Percentiles rank a stretch among this genome's conserved stretches.
Evolutionary conservation across 1,140 invertebrate species (phyloP).

Genomic region (Drosophila pruinosa): DNA sequence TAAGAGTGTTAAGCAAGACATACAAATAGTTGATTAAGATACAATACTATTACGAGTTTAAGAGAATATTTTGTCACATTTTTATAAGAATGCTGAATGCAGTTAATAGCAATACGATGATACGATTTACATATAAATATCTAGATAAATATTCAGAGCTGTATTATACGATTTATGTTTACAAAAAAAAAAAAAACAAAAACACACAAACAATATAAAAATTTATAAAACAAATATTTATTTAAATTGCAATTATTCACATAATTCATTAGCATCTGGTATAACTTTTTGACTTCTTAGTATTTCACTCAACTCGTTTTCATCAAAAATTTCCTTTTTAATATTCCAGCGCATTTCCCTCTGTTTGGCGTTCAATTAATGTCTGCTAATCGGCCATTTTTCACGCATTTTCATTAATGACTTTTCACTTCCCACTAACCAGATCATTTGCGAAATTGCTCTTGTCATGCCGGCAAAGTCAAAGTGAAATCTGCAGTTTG

Average conservation of each 20-base stretch:
- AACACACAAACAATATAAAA: conserved; percentile 44
- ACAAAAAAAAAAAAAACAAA: conserved; percentile 29
- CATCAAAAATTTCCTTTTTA: not conserved
- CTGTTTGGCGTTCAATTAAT: not conserved
- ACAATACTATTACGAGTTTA: conserved; percentile 4
- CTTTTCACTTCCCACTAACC: conserved; percentile 53
- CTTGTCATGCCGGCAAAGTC: conserved; percentile 57
- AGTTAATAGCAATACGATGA: conserved; percentile 57
- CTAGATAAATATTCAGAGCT: conserved; percentile 72
- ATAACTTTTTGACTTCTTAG: too few relatives aligned
- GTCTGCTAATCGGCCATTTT: conserved; percentile 6
- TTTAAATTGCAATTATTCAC: too few relatives aligned
- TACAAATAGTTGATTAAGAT: conserved; percentile 16
- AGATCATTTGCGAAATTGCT: conserved; percentile 41
- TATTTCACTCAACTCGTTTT: not conserved
- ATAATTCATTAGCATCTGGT: not conserved
- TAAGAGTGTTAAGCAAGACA: conserved; percentile 68
- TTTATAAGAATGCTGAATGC: conserved; percentile 57
- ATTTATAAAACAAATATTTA: conserved; percentile 16
- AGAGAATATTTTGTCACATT: conserved; percentile 61
- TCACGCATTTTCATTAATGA: conserved; percentile 16
- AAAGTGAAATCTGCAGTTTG: conserved; percentile 44
- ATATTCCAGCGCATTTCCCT: not conserved
- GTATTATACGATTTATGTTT: conserved; percentile 68
- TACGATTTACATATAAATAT: conserved; percentile 60